phyloP scores from a whole-genome alignment of 2,113 vertebrate genomes.

The Pionites leucogaster region DNA sequence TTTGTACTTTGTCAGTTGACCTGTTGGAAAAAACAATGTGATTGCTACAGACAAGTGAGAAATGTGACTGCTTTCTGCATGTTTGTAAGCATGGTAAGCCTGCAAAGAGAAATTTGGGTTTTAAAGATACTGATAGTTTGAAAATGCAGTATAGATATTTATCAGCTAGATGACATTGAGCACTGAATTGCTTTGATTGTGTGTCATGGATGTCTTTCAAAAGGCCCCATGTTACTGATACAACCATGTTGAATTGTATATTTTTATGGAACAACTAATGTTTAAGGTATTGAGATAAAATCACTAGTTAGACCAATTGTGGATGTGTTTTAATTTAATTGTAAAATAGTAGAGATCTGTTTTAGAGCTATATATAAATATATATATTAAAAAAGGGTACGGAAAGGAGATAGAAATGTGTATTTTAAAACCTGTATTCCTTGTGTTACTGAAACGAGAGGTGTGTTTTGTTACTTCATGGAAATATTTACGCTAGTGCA shows the following conservation, averaged over 20 bases:
- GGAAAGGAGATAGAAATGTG: constrained; percentile 55
- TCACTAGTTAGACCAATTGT: constrained; percentile 67
- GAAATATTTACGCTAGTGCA: constrained; percentile 14
- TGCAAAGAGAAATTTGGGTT: constrained; percentile 44
- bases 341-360: constrained; percentile 69
- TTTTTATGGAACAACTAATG: constrained; percentile 72
- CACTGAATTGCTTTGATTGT: constrained; percentile 73
- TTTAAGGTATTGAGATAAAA: constrained; percentile 77
- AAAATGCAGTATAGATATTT: constrained; percentile 67
- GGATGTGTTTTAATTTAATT: constrained; percentile 78
- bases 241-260: constrained; percentile 61
- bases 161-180: constrained; percentile 66
- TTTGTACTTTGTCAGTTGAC: constrained; percentile 23
- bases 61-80: constrained; percentile 62
- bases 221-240: constrained; percentile 55
- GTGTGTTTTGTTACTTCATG: constrained; percentile 8
- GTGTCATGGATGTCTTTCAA: constrained; percentile 23
- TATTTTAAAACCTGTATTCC: constrained; percentile 30
- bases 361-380: constrained; percentile 67
- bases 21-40: background rate
- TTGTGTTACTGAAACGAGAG: constrained; percentile 11
- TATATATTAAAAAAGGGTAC: constrained; percentile 67
- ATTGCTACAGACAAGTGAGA: constrained; percentile 40
- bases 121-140: constrained; percentile 34
- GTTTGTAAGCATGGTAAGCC: constrained; percentile 66